phyloP scores from a whole-genome alignment of 2,888 invertebrate genomes.

The Aporophyla nigra region DNA sequence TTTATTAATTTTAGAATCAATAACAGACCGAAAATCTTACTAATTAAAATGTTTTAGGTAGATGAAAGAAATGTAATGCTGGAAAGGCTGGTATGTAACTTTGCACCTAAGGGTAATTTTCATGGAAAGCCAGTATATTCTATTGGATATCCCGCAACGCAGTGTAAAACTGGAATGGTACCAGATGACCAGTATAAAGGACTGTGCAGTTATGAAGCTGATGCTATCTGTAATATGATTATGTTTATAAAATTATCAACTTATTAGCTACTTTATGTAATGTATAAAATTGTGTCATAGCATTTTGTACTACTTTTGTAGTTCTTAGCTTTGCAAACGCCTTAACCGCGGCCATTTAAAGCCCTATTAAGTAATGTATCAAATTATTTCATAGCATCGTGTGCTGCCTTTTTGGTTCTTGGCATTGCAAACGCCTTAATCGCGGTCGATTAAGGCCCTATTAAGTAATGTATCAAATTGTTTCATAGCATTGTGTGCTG shows the following conservation, averaged over 20 bases:
- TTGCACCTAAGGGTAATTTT: constrained; percentile 83
- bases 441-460: too few relatives aligned
- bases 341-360: too few relatives aligned
- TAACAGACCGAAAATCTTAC: constrained; percentile 13
- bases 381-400: too few relatives aligned
- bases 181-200: constrained; percentile 74
- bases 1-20: neutral
- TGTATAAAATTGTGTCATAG: neutral
- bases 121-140: constrained; percentile 81
- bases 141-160: constrained; percentile 82
- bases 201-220: constrained; percentile 71
- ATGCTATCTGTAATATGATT: constrained; percentile 49
- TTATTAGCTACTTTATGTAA: neutral
- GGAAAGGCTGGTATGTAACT: constrained; percentile 85
- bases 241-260: constrained; percentile 8
- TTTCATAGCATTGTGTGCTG: too few relatives aligned
- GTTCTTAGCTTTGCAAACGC: neutral
- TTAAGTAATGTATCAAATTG: too few relatives aligned
- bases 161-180: constrained; percentile 75
- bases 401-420: too few relatives aligned
- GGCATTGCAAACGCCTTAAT: too few relatives aligned
- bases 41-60: constrained; percentile 68
- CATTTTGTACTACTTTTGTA: neutral
- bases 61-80: constrained; percentile 70
- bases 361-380: too few relatives aligned